Evolutionary conservation across 2,113 vertebrate species (phyloP).

Genomic region (Caretta caretta): DNA sequence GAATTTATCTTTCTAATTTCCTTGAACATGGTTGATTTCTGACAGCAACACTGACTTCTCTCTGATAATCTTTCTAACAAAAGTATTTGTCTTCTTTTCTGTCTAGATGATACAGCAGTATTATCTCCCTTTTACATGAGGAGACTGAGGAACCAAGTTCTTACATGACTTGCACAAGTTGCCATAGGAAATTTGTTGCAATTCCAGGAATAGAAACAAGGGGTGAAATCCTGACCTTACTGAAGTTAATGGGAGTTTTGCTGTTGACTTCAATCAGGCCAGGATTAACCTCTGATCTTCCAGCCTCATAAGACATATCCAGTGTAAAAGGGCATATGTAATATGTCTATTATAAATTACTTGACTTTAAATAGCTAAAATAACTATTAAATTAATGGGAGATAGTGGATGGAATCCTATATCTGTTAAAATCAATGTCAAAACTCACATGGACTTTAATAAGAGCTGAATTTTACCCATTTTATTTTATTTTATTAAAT

Average conservation of each 20-base stretch:
- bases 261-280: not conserved
- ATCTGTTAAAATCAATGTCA: not conserved
- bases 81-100: no score
- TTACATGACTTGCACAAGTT: not conserved
- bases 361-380: not conserved
- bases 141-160: not conserved
- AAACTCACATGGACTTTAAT: not conserved
- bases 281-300: not conserved
- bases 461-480: not conserved
- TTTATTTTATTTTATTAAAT: not conserved
- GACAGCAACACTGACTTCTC: no score
- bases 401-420: not conserved
- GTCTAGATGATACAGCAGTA: not conserved
- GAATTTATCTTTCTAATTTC: no score
- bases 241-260: not conserved
- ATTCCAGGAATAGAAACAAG: not conserved
- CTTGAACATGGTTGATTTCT: no score
- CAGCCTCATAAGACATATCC: not conserved
- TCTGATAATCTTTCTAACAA: no score
- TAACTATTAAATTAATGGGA: not conserved
- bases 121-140: fast-evolving
- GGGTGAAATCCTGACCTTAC: not conserved
- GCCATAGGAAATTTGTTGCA: not conserved
- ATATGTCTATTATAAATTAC: not conserved
- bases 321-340: not conserved